Base-by-base conservation (phyloP, 2,888 invertebrate species). In the Plusia festucae region DNA sequence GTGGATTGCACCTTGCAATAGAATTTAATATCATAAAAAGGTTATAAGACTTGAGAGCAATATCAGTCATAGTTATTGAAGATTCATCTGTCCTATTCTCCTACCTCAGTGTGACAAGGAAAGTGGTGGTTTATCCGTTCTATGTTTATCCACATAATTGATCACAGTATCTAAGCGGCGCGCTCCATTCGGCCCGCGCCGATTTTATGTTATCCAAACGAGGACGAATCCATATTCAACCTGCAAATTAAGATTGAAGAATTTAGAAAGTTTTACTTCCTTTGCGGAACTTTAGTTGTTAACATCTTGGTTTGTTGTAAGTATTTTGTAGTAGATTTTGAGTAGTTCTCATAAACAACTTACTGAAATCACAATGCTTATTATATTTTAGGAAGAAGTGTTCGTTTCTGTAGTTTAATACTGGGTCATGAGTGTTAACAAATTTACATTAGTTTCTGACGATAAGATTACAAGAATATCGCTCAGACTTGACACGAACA, bases 181-280 rank as follows among this genome's bases (percentile, higher is more conserved):
- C n/a, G n/a, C n/a, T n/a, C n/a, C n/a, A n/a, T n/a, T n/a, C n/a
- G 20, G 55, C 40, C 54, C 27, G n/a, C n/a, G 57, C 44, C 32
- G 53, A n/a, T 60, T 70, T 24, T 58, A 13, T 60, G 60, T 34
- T 56, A 54, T 32, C 32, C 40, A 15, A 75, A 65, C 53, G 62
- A 70, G 70, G 68, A 67, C 63, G 55, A 73, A 63, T 34, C 56
- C 58, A 60, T 60, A 60, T 71, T 60, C 40, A 16, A 24, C 3
- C 27, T 27, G 11, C 15, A 52, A 65, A 64, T 44, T 46, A n/a
- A 30, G 49, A 55, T 57, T 66, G 30, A 22, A 30, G 15, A 65
- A 60, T 63, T 72, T 65, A 58, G 60, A 71, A 73, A 73, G 55
- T 18, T 67, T 65, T 46, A 57, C 65, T 65, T 62, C n/a, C 53